Conservation (phyloP, 1,140 invertebrate species). For the Aricia agestis region DNA sequence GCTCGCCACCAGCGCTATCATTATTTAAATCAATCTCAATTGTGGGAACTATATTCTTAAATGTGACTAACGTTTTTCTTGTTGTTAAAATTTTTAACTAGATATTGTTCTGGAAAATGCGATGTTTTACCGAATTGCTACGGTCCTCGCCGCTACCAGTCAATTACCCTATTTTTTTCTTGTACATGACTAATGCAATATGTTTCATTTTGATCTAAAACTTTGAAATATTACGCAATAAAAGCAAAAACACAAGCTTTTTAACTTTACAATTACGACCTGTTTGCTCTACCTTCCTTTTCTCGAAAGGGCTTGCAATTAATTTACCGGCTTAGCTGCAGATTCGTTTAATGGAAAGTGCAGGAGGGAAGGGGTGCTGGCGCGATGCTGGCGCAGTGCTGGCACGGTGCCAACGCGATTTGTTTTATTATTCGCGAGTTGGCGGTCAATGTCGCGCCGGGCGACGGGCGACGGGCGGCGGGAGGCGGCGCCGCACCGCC, state of each 20-base stretch:
- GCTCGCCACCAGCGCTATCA: constrained; percentile 18
- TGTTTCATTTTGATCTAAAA: neutral
- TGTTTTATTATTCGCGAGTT: constrained; percentile 66
- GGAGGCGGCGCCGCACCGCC: constrained; percentile 33
- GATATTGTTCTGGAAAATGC: neutral
- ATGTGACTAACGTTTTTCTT: constrained; percentile 29
- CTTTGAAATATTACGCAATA: neutral
- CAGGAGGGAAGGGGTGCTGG: constrained; percentile 66
- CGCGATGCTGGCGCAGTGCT: constrained; percentile 39
- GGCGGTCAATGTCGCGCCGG: constrained; percentile 71
- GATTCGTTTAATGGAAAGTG: constrained; percentile 34
- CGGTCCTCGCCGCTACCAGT: neutral
- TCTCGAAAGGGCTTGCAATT: neutral
- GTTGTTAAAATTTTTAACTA: constrained; percentile 19
- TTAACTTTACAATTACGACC: neutral
- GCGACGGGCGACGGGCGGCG: neutral
- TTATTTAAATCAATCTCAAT: constrained; percentile 14
- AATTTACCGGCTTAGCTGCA: neutral
- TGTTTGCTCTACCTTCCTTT: neutral
- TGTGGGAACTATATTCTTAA: constrained; percentile 16
- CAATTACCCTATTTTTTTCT: neutral
- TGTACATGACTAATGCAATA: neutral
- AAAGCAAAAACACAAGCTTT: neutral
- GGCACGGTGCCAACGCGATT: constrained; percentile 39
- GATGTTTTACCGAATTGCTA: neutral